Base-by-base conservation (phyloP, 2,797 vertebrate species). In the Loriculus beryllinus region DNA sequence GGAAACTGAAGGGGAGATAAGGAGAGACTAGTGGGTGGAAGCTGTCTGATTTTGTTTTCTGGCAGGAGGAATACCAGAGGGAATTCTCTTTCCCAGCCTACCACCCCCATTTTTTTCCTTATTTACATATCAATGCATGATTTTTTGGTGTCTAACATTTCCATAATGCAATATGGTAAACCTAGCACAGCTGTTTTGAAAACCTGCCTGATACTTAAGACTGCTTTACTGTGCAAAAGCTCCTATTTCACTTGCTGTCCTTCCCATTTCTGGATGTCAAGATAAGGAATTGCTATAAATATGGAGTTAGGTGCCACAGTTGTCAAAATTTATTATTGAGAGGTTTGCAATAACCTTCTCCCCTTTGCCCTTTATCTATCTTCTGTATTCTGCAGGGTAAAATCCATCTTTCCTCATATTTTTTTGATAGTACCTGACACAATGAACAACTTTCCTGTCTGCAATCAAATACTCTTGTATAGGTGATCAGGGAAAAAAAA, bases 11-110 rank as follows among this genome's bases (percentile, higher is more conserved):
- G 80, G 81, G 88, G 86, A 95, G 92, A 90, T 90, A 90, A 96
- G 95, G 94, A 95, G 91, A 97, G 86, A 95, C 84, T 62, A 86
- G 96, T 97, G 96, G 94, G 95, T 96, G 96, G 95, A 91, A 96
- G 82, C 91, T 92, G 94, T 93, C 92, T 95, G 92, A 92, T 95
- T 96, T 92, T 96, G 92, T 93, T 92, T 96, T 95, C 92, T 96
- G 93, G 87, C 95, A 95, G 91, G 91, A 96, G 94, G 90, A 90
- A 91, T 93, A 95, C 91, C 89, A 96, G 79, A 95, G 94, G 96
- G 96, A 96, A 96, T 96, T 93, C 94, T 93, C 76, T 83, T 95
- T 95, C 92, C 95, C 92, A 95, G 86, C 82, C 86, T 95, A 68
- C 94, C 91, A 93, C 90, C 86, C 88, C 64, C 67, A 68, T 94